Evolutionary conservation across 2,113 vertebrate genomes (phyloP), one percentile per base, ranked within the genome.

Genomic region (Epinephelus moara): DNA sequence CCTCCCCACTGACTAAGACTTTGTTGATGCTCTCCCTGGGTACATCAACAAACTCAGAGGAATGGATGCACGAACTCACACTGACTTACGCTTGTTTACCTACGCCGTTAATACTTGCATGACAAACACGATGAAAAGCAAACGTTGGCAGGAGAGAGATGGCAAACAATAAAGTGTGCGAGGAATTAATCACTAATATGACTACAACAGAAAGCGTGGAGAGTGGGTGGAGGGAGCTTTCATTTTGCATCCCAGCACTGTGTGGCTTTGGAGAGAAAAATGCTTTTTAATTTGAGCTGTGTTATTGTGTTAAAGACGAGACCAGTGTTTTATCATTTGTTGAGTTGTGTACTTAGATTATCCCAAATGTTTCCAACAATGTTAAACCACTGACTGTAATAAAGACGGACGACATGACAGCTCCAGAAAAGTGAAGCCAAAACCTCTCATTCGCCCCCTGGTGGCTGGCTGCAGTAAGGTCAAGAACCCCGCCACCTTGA

Each of bases 171-270:
- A 50, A 78, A 25, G 42, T 74, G 68, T 85, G 75, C 40, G 14
- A 84, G 56, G 73, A 90, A 90, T 91, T 84, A 83, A 88, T 91
- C 42, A 27, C n/a, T 77, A 71, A 78, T 80, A 68, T 56, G 70
- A 53, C 47, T 40, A 52, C 59, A 52, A 77, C n/a, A 21, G 76
- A 64, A 77, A 79, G 66, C 72, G 67, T 0, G 8, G 47, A 18
- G 27, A 14, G 33, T 59, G 56, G 14, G 9, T 30, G 27, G 21
- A 14, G 27, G 53, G 27, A n/a, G 45, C 5, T 72, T 47, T 19
- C 2, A 13, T 77, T 79, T 67, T 25, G 27, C 10, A 61, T 56
- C 40, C 21, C 6, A 27, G 42, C 27, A 50, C 7, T 17, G 1
- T 27, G 59, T 23, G 23, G 47, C 57, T 70, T 78, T 64, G 6